Conservation (phyloP, 2,113 vertebrate species). For the Cyphomyrus discorhynchus region DNA sequence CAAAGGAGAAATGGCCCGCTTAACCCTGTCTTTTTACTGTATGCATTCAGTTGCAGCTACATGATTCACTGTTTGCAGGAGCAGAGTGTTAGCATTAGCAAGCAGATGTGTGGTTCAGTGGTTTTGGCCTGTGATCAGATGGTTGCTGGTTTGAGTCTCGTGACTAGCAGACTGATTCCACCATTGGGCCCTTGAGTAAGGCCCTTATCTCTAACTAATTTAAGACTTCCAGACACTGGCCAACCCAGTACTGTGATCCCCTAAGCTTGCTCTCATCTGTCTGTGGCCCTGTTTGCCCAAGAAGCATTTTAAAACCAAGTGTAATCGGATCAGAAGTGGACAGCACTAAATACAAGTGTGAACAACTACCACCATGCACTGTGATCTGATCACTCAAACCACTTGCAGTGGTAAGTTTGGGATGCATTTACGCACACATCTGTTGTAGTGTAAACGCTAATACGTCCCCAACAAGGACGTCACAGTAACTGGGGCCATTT, state of each 20-base stretch:
- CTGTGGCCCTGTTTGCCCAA: background rate
- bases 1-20: background rate
- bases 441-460: background rate
- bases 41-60: background rate
- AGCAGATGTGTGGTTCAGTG: background rate
- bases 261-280: background rate
- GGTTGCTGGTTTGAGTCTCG: background rate
- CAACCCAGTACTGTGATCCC: background rate
- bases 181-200: background rate
- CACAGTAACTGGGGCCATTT: background rate
- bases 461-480: background rate
- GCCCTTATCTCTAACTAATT: background rate
- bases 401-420: background rate
- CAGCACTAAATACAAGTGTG: background rate
- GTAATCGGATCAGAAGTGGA: background rate
- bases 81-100: background rate
- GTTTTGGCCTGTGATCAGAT: background rate
- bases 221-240: background rate
- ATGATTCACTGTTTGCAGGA: background rate
- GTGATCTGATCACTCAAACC: background rate
- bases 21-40: background rate
- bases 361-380: background rate
- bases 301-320: background rate
- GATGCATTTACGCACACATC: background rate
- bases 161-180: background rate